A percentile compares a stretch with the other conserved stretches of the same genome.
These are phyloP conservation scores for Limenitis camilla DNA, from an alignment of 2,888 invertebrate species.

Conservation along the genomic window DNA sequence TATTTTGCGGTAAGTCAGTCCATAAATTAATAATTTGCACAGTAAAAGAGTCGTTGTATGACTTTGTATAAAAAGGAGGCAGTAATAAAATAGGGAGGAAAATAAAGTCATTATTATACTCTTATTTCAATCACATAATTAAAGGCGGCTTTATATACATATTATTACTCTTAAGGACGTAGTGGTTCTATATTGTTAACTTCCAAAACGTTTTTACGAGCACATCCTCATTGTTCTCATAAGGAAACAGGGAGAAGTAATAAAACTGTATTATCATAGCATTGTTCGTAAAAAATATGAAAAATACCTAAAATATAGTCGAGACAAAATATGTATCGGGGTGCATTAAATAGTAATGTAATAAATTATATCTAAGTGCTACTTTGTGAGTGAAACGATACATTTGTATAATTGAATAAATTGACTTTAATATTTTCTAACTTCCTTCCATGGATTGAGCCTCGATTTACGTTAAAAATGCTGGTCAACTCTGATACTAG, in stretches of 20 bases:
- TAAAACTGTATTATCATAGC: conserved; percentile 2
- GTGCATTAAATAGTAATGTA: conserved; percentile 5
- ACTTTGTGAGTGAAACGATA: background rate
- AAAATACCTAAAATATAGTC: conserved; percentile 9
- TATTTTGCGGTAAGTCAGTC: too few species aligned
- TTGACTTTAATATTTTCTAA: background rate
- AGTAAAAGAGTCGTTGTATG: too few species aligned
- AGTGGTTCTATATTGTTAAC: background rate
- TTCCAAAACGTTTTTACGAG: background rate
- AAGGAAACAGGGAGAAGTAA: conserved; percentile 3
- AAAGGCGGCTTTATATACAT: background rate
- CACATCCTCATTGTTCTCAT: background rate
- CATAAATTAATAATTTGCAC: too few species aligned
- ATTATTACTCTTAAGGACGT: background rate
- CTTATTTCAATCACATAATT: too few species aligned
- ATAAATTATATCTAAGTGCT: background rate
- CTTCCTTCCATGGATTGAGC: background rate
- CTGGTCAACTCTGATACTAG: too few species aligned
- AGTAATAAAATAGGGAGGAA: too few species aligned
- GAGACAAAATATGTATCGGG: conserved; percentile 6
- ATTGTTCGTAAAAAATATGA: conserved; percentile 8
- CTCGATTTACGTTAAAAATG: too few species aligned
- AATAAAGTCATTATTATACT: too few species aligned
- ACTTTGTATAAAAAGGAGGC: too few species aligned
- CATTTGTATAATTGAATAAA: background rate